A percentile compares a stretch with the other conserved stretches of the same genome.
These are phyloP conservation scores for Rana temporaria DNA, from an alignment of 2,113 vertebrate genomes.

Conservation along the genomic window DNA sequence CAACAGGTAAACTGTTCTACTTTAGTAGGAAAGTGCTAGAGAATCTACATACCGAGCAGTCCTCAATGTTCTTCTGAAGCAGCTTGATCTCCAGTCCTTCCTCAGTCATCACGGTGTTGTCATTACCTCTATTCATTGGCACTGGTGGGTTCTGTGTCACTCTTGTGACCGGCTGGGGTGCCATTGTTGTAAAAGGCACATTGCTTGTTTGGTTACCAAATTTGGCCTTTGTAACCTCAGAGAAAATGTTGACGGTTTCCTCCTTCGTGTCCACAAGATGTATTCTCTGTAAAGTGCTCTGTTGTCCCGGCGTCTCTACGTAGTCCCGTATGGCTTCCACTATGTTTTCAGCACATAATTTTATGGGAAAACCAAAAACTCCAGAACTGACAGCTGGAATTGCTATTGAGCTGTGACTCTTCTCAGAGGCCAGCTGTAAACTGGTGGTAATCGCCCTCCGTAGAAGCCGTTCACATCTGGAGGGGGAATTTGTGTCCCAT, in stretches of 20 bases:
- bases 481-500: slow-evolving; percentile 52
- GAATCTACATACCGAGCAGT: slow-evolving; percentile 73
- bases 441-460: slow-evolving; percentile 69
- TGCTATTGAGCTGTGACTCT: slow-evolving; percentile 74
- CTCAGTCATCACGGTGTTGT: slow-evolving; percentile 60
- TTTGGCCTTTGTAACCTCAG: slow-evolving; percentile 61
- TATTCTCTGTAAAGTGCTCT: slow-evolving; percentile 71
- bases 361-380: slow-evolving; percentile 73
- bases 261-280: slow-evolving; percentile 76
- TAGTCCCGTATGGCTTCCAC: slow-evolving; percentile 74
- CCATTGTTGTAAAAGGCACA: accelerated
- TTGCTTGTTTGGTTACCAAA: slow-evolving; percentile 46
- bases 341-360: slow-evolving; percentile 71
- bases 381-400: slow-evolving; percentile 81
- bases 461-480: slow-evolving; percentile 57
- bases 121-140: background rate
- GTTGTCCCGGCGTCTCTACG: slow-evolving; percentile 60
- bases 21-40: background rate
- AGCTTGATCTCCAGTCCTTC: slow-evolving; percentile 77
- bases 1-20: too few species aligned
- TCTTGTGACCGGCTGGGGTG: accelerated
- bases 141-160: background rate
- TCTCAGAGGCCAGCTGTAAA: slow-evolving; percentile 69
- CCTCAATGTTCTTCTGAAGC: slow-evolving; percentile 69
- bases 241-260: slow-evolving; percentile 64